A percentile compares a stretch with the other conserved stretches of the same genome.
Conservation (phyloP, 2,797 vertebrate species). For the Eptatretus atami region DNA sequence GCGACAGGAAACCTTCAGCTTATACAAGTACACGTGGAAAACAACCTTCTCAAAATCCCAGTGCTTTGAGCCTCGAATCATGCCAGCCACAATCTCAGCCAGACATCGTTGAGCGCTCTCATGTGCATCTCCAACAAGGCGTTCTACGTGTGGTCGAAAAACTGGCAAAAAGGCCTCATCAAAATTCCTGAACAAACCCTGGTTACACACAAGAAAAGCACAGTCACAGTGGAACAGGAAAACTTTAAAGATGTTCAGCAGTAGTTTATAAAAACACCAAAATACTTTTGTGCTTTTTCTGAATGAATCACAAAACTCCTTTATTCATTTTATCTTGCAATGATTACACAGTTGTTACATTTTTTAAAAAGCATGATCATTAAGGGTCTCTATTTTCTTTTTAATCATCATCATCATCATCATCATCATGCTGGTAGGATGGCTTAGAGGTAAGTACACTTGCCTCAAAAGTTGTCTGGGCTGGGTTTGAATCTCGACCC, state of each 20-base stretch:
- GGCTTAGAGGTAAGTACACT: no score
- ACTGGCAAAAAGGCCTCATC: slow-evolving; percentile 44
- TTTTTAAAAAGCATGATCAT: no score
- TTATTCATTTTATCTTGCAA: no score
- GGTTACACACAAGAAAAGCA: slow-evolving; percentile 6
- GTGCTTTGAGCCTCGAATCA: slow-evolving; percentile 78
- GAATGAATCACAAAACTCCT: no score
- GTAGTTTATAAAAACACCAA: not conserved
- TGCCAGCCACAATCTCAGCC: slow-evolving; percentile 71
- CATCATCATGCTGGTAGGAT: no score
- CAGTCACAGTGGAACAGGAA: not conserved
- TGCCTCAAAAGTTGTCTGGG: no score
- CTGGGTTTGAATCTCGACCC: no score
- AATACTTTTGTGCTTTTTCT: not conserved
- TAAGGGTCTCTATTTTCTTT: no score
- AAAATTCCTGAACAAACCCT: slow-evolving; percentile 87
- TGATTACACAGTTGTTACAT: no score
- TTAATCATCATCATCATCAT: no score
- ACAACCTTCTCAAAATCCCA: slow-evolving; percentile 42
- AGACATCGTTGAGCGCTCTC: slow-evolving; percentile 80
- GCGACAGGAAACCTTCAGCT: no score
- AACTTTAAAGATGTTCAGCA: not conserved
- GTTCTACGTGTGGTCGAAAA: slow-evolving; percentile 51
- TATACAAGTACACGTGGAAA: not conserved
- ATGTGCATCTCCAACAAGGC: slow-evolving; percentile 46